Conservation (phyloP, 2,797 vertebrate genomes). For the Myiotriccus ornatus region DNA sequence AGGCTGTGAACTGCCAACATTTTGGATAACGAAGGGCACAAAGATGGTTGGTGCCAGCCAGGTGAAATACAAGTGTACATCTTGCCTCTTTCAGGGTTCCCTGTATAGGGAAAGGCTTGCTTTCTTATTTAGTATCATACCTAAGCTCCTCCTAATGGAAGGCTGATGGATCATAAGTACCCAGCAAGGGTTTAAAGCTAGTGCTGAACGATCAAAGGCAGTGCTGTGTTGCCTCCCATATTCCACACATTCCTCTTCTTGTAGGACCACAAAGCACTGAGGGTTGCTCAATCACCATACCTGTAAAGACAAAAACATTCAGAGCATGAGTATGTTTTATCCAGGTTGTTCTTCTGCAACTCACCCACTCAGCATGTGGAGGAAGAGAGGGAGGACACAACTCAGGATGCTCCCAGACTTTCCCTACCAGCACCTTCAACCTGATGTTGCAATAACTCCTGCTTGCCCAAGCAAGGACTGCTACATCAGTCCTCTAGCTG, state of each 20-base stretch:
- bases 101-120: background rate
- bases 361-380: fast-evolving
- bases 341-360: background rate
- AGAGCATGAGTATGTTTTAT: fast-evolving
- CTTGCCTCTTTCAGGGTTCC: background rate
- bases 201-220: fast-evolving
- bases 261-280: background rate
- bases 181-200: background rate
- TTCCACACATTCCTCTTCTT: background rate
- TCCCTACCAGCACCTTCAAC: background rate
- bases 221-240: background rate
- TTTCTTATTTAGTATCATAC: background rate
- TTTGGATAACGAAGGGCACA: background rate
- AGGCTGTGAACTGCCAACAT: too few species aligned
- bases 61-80: background rate
- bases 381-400: background rate
- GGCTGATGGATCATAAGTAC: background rate
- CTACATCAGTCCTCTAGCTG: background rate
- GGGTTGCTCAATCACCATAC: background rate
- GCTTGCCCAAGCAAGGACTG: background rate
- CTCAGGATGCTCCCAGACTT: background rate
- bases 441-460: background rate
- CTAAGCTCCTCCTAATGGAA: background rate
- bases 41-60: background rate
- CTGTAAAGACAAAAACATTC: background rate